Base-by-base conservation (phyloP, 2,888 invertebrate species). In the Watsonalla cultraria region DNA sequence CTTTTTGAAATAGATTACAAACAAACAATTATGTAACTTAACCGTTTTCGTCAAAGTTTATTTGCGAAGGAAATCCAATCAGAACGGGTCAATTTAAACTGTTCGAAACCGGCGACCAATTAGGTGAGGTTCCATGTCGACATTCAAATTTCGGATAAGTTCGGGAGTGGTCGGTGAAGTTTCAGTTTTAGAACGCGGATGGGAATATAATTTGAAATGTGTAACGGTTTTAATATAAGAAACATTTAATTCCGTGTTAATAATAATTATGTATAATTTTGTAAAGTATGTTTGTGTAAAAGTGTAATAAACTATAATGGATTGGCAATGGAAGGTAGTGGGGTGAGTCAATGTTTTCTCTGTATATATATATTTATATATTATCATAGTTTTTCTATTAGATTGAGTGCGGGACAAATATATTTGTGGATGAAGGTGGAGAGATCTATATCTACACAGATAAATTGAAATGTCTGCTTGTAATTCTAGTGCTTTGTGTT, bases 91-190 rank as follows among this genome's bases (percentile, higher is more conserved):
- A 11, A 42, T 11, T 8, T 8, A 11, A 42, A 42, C 42, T 5
- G 8, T 42, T 42, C 42, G 4, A 42, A 11, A 11, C 42, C 5
- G 11, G 11, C 8, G 42, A 42, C 42, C 42, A 42, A 42, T 42
- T 42, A 42, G 5, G 8, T 11, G 11, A 8, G 42, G 11, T 42
- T 42, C 42, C 42, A 42, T 42, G 5, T 2, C 42, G 42, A 42
- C 8, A 42, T 9, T 42, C 8, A 42, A 42, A 42, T 42, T 42
- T 37, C 51, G 35, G 13, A 1, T 14, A 51, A 45, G 33, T 46
- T 51, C 51, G 46, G 6, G 35, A 51, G 46, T 51, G 37, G 5
- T 51, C 46, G 46, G 34, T 13, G 45, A 45, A n/a, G 13, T 51
- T 51, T 45, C 9, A 46, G 46, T 11, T 11, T 11, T 2, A 11